Conservation (phyloP, 2,888 invertebrate species). For the Pollenia angustigena region DNA sequence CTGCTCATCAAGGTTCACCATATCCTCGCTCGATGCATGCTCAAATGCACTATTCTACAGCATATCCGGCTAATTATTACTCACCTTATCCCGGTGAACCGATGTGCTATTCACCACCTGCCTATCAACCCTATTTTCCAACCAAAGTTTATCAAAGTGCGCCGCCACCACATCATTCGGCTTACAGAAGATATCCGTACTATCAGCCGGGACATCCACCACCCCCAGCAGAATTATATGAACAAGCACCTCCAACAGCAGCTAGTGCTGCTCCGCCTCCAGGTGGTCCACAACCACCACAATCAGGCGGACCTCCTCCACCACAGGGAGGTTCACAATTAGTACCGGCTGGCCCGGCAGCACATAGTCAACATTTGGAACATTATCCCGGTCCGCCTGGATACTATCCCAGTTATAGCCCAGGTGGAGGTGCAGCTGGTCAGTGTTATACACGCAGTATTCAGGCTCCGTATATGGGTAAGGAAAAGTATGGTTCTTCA, state of each 20-base stretch:
- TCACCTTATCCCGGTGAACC: slow-evolving; percentile 84
- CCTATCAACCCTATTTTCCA: slow-evolving; percentile 85
- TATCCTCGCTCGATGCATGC: slow-evolving; percentile 83
- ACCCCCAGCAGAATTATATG: slow-evolving; percentile 82
- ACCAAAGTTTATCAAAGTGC: slow-evolving; percentile 85
- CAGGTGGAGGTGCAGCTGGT: slow-evolving; percentile 82
- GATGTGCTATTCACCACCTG: slow-evolving; percentile 85
- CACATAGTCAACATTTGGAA: slow-evolving; percentile 84
- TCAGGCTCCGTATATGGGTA: slow-evolving; percentile 84
- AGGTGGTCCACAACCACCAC: slow-evolving; percentile 74
- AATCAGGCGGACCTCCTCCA: slow-evolving; percentile 76
- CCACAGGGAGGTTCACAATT: slow-evolving; percentile 82
- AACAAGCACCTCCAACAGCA: slow-evolving; percentile 77
- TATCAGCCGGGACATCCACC: slow-evolving; percentile 79
- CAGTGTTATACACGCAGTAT: slow-evolving; percentile 86
- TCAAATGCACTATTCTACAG: slow-evolving; percentile 84
- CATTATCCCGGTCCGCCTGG: slow-evolving; percentile 86
- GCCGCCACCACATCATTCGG: slow-evolving; percentile 78
- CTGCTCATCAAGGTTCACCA: slow-evolving; percentile 81
- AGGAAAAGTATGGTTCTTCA: slow-evolving; percentile 84
- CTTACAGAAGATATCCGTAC: slow-evolving; percentile 80
- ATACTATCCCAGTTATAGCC: slow-evolving; percentile 86
- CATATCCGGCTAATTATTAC: slow-evolving; percentile 84
- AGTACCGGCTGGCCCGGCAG: slow-evolving; percentile 83
- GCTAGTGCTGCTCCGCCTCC: slow-evolving; percentile 70